These are phyloP conservation scores for Bovichtus diacanthus DNA, from an alignment of 2,797 vertebrate genomes.

Conservation along the genomic window DNA sequence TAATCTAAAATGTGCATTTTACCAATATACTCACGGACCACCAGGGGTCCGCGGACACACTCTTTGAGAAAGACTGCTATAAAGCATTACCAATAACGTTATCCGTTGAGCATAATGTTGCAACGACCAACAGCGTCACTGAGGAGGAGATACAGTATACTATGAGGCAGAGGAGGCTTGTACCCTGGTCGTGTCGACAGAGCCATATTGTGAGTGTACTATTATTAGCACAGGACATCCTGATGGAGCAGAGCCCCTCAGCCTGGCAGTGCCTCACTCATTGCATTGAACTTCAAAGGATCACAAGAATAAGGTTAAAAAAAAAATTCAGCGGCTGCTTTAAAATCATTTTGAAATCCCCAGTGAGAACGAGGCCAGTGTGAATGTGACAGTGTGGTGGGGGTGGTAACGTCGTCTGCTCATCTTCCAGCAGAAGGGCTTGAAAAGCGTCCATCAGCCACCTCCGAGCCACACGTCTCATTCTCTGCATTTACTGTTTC, in stretches of 20 bases:
- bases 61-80: too few relatives aligned
- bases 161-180: conserved; percentile 16
- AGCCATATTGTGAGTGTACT: conserved; percentile 44
- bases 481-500: conserved; percentile 41
- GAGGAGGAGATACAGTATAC: conserved; percentile 1
- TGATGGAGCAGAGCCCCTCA: conserved; percentile 52
- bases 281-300: conserved; percentile 68
- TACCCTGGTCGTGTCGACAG: conserved; percentile 36
- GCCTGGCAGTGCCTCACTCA: conserved; percentile 52
- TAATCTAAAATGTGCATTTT: too few relatives aligned
- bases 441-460: conserved; percentile 31
- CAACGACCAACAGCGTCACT: conserved; percentile 6
- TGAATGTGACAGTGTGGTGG: conserved; percentile 22
- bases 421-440: conserved; percentile 6
- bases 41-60: too few relatives aligned
- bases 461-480: conserved; percentile 12
- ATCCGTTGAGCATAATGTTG: background rate
- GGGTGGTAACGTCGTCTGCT: conserved; percentile 33
- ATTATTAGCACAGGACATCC: conserved; percentile 70
- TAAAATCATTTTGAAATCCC: conserved; percentile 70
- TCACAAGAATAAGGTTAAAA: conserved; percentile 65
- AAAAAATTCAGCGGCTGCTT: conserved; percentile 56
- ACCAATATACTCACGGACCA: too few relatives aligned
- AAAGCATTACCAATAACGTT: too few relatives aligned
- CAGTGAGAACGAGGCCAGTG: conserved; percentile 42